These are phyloP conservation scores for Spongilla lacustris DNA, from an alignment of 37 sponge, comb jelly and placozoan species.

Conservation along the genomic window DNA sequence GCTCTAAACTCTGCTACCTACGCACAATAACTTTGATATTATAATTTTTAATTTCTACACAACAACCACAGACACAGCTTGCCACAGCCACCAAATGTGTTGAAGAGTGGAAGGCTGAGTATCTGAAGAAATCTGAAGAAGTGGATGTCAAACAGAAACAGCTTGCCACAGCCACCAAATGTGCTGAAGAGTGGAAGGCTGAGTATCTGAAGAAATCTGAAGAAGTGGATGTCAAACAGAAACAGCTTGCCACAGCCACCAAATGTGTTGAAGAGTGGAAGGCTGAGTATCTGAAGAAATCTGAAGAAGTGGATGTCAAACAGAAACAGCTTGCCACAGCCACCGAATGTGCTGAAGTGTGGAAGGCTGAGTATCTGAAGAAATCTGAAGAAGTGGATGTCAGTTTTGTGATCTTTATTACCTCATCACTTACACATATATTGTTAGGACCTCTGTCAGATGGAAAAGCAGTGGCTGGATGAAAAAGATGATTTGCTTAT, in stretches of 20 bases:
- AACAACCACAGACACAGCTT: no score
- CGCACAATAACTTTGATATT: no score
- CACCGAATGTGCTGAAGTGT: conserved; percentile 89
- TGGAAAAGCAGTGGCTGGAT: no score
- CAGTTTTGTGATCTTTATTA: conserved; percentile 1
- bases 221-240: no score
- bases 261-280: no score
- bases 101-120: conserved; percentile 94
- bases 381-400: not conserved
- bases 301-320: conserved; percentile 70
- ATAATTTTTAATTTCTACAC: no score
- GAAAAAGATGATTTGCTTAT: no score
- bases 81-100: conserved; percentile 85
- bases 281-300: conserved; percentile 22
- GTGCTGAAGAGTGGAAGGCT: conserved; percentile 92
- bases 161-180: conserved; percentile 85
- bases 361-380: conserved; percentile 79
- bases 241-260: no score
- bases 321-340: conserved; percentile 88
- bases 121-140: conserved; percentile 88
- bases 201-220: conserved; percentile 58
- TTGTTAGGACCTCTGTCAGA: not conserved
- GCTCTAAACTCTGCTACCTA: no score
- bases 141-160: conserved; percentile 86
- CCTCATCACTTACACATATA: not conserved